Percentiles rank a stretch among this genome's conserved stretches.
phyloP scores from a whole-genome alignment of 2,113 vertebrate genomes.

The Nestor notabilis region DNA sequence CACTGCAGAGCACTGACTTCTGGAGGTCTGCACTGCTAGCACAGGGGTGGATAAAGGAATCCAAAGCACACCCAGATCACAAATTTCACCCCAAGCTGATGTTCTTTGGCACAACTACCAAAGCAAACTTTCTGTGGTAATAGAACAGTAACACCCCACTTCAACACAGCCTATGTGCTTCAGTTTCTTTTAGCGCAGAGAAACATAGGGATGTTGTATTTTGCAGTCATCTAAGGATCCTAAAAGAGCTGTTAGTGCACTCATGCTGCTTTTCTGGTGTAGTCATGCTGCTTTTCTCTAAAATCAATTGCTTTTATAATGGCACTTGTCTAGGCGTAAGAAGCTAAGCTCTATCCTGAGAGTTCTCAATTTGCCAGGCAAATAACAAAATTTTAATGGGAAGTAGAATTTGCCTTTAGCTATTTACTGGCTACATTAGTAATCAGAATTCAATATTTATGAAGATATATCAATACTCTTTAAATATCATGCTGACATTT shows the following conservation, averaged over 20 bases:
- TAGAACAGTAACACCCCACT: not conserved
- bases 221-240: not conserved
- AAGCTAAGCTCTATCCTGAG: not conserved
- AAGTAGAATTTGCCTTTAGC: slow-evolving; percentile 22
- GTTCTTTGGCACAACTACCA: not conserved
- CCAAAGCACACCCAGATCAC: not conserved
- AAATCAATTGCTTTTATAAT: slow-evolving; percentile 4
- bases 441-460: slow-evolving; percentile 35
- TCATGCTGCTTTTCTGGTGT: not conserved
- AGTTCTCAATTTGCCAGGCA: slow-evolving; percentile 6
- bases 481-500: slow-evolving; percentile 44
- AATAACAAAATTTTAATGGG: slow-evolving; percentile 11
- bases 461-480: not conserved
- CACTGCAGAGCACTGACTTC: not conserved
- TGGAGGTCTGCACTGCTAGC: not conserved
- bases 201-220: not conserved
- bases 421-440: slow-evolving; percentile 6
- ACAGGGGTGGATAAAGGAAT: rapidly evolving
- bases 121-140: not conserved
- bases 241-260: not conserved
- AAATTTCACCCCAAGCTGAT: not conserved
- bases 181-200: not conserved
- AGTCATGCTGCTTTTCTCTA: not conserved
- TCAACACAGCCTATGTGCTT: not conserved
- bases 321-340: not conserved